Evolutionary conservation across 2,888 invertebrate species (phyloP).

Genomic region (Palloptera scutellata): DNA sequence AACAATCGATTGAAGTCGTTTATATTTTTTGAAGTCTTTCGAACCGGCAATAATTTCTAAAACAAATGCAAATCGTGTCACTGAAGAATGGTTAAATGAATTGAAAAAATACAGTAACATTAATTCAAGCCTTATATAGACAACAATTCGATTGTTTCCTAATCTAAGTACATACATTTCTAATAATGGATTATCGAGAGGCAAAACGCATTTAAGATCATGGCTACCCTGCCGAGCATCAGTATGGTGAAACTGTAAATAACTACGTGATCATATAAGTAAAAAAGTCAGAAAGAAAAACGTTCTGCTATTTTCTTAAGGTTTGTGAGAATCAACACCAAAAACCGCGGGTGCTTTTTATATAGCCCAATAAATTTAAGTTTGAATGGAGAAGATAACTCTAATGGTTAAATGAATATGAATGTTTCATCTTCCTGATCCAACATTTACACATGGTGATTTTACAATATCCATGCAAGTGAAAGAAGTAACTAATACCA

Average conservation of each 20-base stretch:
- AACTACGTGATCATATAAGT: constrained; percentile 12
- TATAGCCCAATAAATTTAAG: constrained; percentile 19
- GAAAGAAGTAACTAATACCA: constrained; percentile 27
- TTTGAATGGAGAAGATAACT: constrained; percentile 1
- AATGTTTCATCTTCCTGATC: constrained; percentile 33
- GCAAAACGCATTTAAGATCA: constrained; percentile 11
- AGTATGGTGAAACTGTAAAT: constrained; percentile 1
- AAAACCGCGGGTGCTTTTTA: too few relatives aligned
- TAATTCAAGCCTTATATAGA: neutral
- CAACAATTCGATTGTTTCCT: neutral
- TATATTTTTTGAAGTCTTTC: neutral
- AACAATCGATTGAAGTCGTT: neutral
- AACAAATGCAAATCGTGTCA: neutral
- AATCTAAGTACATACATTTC: neutral
- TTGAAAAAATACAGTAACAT: constrained; percentile 7
- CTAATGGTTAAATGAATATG: constrained; percentile 27
- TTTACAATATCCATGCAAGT: constrained; percentile 37
- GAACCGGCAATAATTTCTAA: neutral
- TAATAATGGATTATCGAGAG: neutral
- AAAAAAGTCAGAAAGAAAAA: neutral
- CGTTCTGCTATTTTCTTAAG: constrained; percentile 2
- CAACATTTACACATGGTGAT: constrained; percentile 41
- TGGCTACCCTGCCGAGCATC: constrained; percentile 7
- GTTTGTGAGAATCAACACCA: too few relatives aligned
- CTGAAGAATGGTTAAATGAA: neutral